Conservation (phyloP, 2,888 invertebrate genomes). For the Volucella zonaria region DNA sequence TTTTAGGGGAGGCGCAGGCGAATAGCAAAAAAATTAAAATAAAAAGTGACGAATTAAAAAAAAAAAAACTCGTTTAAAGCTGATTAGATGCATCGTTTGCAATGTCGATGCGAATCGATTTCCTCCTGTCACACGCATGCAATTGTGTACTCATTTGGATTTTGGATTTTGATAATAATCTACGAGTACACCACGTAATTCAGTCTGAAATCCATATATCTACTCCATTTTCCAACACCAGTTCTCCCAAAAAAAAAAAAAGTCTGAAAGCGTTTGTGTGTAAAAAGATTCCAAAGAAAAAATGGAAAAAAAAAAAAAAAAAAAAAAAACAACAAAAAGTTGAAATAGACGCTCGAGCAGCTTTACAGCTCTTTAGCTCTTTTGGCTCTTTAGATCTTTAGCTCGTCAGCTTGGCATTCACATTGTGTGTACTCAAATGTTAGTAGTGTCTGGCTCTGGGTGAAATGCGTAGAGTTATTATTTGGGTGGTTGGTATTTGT, state of each 20-base stretch:
- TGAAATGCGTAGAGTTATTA: conserved; percentile 34
- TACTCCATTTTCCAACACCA: conserved; percentile 37
- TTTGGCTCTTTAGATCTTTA: no score
- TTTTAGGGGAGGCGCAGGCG: no score
- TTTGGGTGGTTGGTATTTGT: conserved; percentile 55
- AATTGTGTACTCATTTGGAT: conserved; percentile 60
- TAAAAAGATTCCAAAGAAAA: not conserved
- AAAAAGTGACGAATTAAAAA: conserved; percentile 1
- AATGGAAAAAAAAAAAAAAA: conserved; percentile 16
- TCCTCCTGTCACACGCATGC: conserved; percentile 65
- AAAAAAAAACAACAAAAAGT: no score
- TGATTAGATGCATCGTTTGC: conserved; percentile 66
- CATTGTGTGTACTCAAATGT: conserved; percentile 41
- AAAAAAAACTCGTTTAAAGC: conserved; percentile 12
- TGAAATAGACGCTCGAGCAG: no score
- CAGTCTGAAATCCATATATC: conserved; percentile 16
- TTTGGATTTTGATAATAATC: conserved; percentile 44
- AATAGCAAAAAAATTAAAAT: not conserved
- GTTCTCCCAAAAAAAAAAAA: conserved; percentile 23
- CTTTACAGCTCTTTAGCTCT: no score
- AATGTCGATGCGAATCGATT: conserved; percentile 62
- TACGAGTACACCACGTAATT: not conserved
- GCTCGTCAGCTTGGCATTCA: not conserved
- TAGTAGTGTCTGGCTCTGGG: not conserved
- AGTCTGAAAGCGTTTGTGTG: conserved; percentile 35